Evolutionary conservation across 2,113 vertebrate genomes (phyloP).

Genomic region (Chionodraco myersi): DNA sequence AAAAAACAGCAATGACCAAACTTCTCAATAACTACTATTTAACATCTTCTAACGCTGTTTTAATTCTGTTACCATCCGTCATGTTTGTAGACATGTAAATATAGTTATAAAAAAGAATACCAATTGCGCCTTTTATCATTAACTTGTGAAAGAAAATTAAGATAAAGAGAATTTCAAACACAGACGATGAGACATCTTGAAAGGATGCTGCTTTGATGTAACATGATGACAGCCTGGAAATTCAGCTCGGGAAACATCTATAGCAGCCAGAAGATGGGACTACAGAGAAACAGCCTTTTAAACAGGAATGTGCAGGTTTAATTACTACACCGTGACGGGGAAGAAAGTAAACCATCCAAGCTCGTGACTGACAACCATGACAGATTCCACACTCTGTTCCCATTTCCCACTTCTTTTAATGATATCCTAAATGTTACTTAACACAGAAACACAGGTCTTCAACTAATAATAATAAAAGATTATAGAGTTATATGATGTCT

Average conservation of each 20-base stretch:
- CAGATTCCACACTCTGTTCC: background rate
- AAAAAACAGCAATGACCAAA: background rate
- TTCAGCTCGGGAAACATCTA: constrained; percentile 36
- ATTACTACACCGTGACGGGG: constrained; percentile 8
- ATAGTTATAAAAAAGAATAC: too few relatives aligned
- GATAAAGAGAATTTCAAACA: too few relatives aligned
- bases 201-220: background rate
- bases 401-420: background rate
- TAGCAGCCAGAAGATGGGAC: constrained; percentile 18
- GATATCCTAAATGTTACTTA: background rate
- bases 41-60: background rate
- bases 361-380: background rate
- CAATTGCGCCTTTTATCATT: too few relatives aligned
- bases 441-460: background rate
- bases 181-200: background rate
- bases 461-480: background rate
- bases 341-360: constrained; percentile 6
- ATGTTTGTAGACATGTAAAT: too few relatives aligned
- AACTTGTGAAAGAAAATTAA: too few relatives aligned
- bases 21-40: background rate
- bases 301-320: constrained; percentile 56
- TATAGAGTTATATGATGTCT: background rate
- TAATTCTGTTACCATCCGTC: background rate
- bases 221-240: background rate
- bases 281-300: constrained; percentile 18